Evolutionary conservation across 2,113 vertebrate genomes (phyloP), one percentile per base, ranked within the genome.

Genomic region (Clarias batrachus): DNA sequence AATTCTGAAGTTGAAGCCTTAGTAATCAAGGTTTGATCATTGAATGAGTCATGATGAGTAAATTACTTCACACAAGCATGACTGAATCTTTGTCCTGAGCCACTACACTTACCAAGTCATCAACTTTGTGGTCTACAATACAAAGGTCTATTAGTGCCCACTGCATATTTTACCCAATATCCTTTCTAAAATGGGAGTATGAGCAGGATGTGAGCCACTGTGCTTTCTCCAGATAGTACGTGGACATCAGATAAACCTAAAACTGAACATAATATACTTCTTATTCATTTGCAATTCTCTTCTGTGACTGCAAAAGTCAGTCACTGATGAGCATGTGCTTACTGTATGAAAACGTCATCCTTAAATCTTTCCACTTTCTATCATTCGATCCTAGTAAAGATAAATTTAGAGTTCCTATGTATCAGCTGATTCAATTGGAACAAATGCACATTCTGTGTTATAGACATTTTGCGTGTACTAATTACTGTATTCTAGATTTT

Each of bases 31-130:
- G 83, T 84, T 76, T 88, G 83, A 79, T 89, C 88, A 87, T 80
- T 83, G 76, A 88, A 19, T 52, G 88, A 91, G 84, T 88, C 92
- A 90, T 89, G 92, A 92, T 91, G 87, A 82, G 91, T 57, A 79
- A 88, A 90, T 93, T 86, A 93, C 93, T 89, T 94, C 93, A 94
- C 83, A 74, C 33, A 5, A 41, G 92, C 87, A 91, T 94, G 93
- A 94, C 93, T 92, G 73, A 89, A 89, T 91, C 86, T 88, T 90
- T 90, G 81, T 91, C 23, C 89, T 87, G 82, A 91, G 91, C 90
- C 90, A 92, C 93, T 92, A 90, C 92, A 91, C 93, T 80, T 92
- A 89, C 91, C 92, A 90, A 81, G 91, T 88, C 88, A 65, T 81
- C 79, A 3, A 83, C 82, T 66, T 83, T 85, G 84, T 68, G 77